Evolutionary conservation across 2,888 invertebrate genomes (phyloP).

Genomic region (Megamerina dolium): DNA sequence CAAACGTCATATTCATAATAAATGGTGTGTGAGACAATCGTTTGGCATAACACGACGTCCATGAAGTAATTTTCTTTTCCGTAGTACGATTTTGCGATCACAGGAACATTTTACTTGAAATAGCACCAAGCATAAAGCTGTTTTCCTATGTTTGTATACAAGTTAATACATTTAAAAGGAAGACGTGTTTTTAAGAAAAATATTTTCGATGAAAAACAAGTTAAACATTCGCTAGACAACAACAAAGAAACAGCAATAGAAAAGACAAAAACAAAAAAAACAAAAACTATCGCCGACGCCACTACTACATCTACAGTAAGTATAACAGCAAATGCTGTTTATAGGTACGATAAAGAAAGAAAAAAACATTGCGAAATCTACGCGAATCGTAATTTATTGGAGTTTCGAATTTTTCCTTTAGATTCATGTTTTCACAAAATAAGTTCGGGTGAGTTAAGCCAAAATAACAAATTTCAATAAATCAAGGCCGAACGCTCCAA

Average conservation of each 20-base stretch:
- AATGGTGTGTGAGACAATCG: too few species aligned
- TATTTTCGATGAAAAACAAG: too few species aligned
- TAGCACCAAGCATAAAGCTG: too few species aligned
- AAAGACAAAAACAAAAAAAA: constrained; percentile 10
- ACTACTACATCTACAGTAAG: constrained; percentile 6
- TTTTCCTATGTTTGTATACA: too few species aligned
- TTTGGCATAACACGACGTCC: too few species aligned
- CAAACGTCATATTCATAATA: too few species aligned
- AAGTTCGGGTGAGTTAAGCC: constrained; percentile 5
- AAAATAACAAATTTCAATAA: constrained; percentile 25
- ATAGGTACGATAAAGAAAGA: neutral
- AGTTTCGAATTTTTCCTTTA: constrained; percentile 19
- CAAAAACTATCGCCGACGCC: constrained; percentile 1
- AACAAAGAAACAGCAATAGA: constrained; percentile 2
- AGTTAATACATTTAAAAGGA: too few species aligned
- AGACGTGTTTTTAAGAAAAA: too few species aligned
- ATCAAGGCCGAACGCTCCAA: constrained; percentile 21
- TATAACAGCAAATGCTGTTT: neutral
- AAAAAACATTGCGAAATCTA: constrained; percentile 17
- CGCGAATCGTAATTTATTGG: constrained; percentile 22
- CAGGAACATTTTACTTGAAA: too few species aligned
- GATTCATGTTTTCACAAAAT: constrained; percentile 7
- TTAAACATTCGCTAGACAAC: too few species aligned
- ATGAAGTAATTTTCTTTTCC: too few species aligned
- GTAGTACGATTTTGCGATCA: too few species aligned